Evolutionary conservation across 2,888 invertebrate species (phyloP), one percentile per base, ranked within the genome.

Genomic region (Anorthoa munda): DNA sequence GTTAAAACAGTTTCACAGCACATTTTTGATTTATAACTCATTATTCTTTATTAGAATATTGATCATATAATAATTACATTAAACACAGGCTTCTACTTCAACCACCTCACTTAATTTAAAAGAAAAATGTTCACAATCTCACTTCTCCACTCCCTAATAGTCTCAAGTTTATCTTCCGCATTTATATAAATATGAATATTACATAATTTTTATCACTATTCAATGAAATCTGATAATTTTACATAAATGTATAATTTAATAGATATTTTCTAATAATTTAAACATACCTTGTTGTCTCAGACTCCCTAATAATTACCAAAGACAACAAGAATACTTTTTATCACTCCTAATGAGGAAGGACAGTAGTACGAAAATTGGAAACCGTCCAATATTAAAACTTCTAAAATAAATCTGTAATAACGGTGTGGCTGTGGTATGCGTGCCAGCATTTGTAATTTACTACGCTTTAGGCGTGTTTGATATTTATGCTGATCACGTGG

Each of bases 341-440:
- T 78, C 80, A 89, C 87, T 86, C 78, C 80, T 91, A 91, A 92
- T 91, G 88, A 89, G 92, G 93, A 94, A 94, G 91, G 88, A 90
- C 87, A 89, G 81, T 75, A 81, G 88, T 87, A 93, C 90, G 94
- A 94, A 93, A 94, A 94, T 96, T 96, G 96, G 96, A 95, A 85
- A 79, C 46, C 79, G 83, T 93, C 96, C 96, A 95, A 95, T 91
- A 93, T 93, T 92, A 93, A 93, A 93, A 93, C 89, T 92, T 93
- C 94, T 92, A 95, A 96, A 95, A 95, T 95, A 95, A 94, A 95
- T 94, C 90, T 91, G 90, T 91, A 87, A 89, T 92, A 91, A 90
- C n/a, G n/a, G n/a, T n/a, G n/a, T n/a, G n/a, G n/a, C n/a, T 89
- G 85, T 89, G 88, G 88, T 83, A 83, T 88, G 90, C 87, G 88